phyloP scores from a whole-genome alignment of 1,140 invertebrate genomes.

The Laupala kohalensis region DNA sequence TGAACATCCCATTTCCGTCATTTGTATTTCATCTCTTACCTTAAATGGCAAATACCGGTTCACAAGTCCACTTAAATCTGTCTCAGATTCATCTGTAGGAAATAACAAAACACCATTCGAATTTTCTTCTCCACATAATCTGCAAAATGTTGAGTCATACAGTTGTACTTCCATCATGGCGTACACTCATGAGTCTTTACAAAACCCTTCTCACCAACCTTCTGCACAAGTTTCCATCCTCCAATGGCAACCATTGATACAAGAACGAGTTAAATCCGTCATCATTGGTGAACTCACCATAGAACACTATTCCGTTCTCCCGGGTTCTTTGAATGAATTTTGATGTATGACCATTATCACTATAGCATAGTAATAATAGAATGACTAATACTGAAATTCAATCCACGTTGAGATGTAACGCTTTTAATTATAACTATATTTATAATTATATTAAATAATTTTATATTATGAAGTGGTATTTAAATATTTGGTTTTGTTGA shows the following conservation, averaged over 20 bases:
- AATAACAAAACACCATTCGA: constrained; percentile 49
- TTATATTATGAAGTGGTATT: too few relatives aligned
- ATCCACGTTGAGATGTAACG: too few relatives aligned
- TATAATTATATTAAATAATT: too few relatives aligned
- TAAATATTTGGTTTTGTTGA: too few relatives aligned
- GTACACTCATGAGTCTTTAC: background rate
- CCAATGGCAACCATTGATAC: background rate
- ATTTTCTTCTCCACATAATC: constrained; percentile 57
- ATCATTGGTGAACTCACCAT: background rate
- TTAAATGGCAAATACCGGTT: constrained; percentile 58
- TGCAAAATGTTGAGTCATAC: constrained; percentile 52
- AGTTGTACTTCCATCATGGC: constrained; percentile 28
- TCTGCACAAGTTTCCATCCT: background rate
- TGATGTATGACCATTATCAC: too few relatives aligned
- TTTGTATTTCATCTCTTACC: constrained; percentile 32
- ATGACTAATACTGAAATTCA: too few relatives aligned
- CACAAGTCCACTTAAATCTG: constrained; percentile 44
- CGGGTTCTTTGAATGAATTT: background rate
- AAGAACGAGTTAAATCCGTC: background rate
- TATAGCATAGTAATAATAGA: too few relatives aligned
- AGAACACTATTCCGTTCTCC: background rate
- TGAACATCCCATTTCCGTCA: constrained; percentile 34
- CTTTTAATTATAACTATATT: too few relatives aligned
- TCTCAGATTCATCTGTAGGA: constrained; percentile 36
- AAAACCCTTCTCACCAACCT: background rate